Conservation (phyloP, 2,888 invertebrate genomes). For the Lithophane socia region DNA sequence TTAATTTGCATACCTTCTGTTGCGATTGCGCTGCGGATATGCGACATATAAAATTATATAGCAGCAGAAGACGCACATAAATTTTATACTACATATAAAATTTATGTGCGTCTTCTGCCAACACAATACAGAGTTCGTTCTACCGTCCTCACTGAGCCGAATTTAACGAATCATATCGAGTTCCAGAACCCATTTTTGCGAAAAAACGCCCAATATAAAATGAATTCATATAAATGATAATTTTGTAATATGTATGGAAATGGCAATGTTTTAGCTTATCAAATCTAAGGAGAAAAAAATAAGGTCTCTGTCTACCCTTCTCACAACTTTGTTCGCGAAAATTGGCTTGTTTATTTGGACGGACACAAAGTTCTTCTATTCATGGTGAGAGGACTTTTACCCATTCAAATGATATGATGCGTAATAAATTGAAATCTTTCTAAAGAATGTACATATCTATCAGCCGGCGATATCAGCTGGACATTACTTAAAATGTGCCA, state of each 20-base stretch:
- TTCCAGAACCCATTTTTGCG: constrained; percentile 39
- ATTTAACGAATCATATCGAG: constrained; percentile 37
- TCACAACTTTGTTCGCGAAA: constrained; percentile 11
- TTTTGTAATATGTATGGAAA: constrained; percentile 60
- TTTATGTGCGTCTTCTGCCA: constrained; percentile 44
- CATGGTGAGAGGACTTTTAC: neutral
- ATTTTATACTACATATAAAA: constrained; percentile 26
- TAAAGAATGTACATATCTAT: neutral
- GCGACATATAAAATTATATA: no score
- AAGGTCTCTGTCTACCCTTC: constrained; percentile 29
- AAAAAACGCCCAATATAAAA: constrained; percentile 31
- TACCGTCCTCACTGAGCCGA: constrained; percentile 27
- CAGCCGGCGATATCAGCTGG: neutral
- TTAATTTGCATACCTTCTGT: constrained; percentile 38
- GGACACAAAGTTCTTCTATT: neutral
- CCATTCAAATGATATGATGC: neutral
- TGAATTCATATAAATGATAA: constrained; percentile 61
- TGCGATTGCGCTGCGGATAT: constrained; percentile 11
- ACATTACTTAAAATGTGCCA: neutral
- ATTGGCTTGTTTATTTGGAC: constrained; percentile 29
- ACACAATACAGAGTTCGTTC: constrained; percentile 31
- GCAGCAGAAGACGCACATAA: no score
- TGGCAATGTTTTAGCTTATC: constrained; percentile 46
- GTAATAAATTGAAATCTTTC: neutral
- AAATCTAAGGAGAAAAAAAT: constrained; percentile 40